phyloP scores from a whole-genome alignment of 2,888 invertebrate genomes.

The Drosophila crucigera region DNA sequence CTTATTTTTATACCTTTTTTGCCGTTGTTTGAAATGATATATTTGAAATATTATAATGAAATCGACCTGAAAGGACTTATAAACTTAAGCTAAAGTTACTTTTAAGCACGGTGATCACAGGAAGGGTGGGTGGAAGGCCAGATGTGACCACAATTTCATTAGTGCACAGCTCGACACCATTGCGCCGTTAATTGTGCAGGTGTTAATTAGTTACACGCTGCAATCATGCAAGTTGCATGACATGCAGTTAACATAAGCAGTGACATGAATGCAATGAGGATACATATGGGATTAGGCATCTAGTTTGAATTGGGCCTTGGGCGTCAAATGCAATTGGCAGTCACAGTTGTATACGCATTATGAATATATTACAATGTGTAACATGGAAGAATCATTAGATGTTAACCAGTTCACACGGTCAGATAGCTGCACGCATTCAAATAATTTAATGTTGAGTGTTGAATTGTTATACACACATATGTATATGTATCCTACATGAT shows the following conservation, averaged over 20 bases:
- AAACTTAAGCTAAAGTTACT: neutral
- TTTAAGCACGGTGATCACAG: neutral
- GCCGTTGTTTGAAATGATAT: too few species aligned
- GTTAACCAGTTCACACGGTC: neutral
- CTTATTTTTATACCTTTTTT: too few species aligned
- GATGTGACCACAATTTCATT: neutral
- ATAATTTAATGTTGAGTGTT: neutral
- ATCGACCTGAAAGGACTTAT: neutral
- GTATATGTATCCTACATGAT: neutral
- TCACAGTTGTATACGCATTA: neutral
- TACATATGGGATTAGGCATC: conserved; percentile 16
- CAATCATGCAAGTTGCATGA: conserved; percentile 43
- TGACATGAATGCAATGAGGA: conserved; percentile 13
- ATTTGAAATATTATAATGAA: too few species aligned
- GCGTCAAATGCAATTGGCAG: conserved; percentile 1
- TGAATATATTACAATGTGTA: neutral
- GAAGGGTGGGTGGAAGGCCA: too few species aligned
- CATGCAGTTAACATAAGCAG: conserved; percentile 2
- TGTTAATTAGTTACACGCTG: neutral
- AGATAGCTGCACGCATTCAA: neutral
- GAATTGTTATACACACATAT: too few species aligned
- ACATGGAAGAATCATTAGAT: neutral
- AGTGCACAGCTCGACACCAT: neutral
- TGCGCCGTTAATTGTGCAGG: neutral
- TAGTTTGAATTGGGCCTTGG: neutral